Conservation (phyloP, 2,888 invertebrate genomes). For the Dynastes maya region DNA sequence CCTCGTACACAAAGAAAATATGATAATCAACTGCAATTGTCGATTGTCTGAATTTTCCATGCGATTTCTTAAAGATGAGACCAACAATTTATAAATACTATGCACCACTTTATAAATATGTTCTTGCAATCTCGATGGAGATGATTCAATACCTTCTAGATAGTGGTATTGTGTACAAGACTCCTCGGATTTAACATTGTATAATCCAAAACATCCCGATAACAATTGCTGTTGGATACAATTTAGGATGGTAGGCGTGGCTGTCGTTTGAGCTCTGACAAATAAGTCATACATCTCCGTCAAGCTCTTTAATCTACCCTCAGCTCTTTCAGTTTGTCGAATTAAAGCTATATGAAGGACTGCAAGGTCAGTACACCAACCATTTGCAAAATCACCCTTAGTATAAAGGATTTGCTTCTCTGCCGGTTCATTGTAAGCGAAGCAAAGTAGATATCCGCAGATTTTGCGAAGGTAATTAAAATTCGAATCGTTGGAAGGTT, state of each 20-base stretch:
- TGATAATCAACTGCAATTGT: constrained; percentile 71
- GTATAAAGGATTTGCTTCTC: constrained; percentile 60
- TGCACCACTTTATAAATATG: constrained; percentile 73
- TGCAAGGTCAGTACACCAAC: constrained; percentile 66
- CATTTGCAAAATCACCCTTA: constrained; percentile 60
- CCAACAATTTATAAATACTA: constrained; percentile 72
- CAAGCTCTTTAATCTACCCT: constrained; percentile 64
- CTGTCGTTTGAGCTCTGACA: constrained; percentile 61
- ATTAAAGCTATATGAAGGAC: constrained; percentile 64
- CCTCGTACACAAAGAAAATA: constrained; percentile 74
- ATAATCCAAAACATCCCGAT: constrained; percentile 73
- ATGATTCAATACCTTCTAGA: constrained; percentile 73
- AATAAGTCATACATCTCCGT: constrained; percentile 67
- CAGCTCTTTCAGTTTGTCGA: constrained; percentile 65
- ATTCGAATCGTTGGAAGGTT: constrained; percentile 57
- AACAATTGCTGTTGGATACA: constrained; percentile 73
- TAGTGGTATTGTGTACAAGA: constrained; percentile 72
- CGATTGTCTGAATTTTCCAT: constrained; percentile 62
- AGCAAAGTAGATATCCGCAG: constrained; percentile 64
- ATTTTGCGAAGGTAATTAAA: constrained; percentile 61
- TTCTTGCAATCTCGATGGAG: constrained; percentile 71
- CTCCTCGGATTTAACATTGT: constrained; percentile 66
- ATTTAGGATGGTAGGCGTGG: constrained; percentile 63
- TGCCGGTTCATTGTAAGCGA: constrained; percentile 66
- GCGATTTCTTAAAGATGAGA: constrained; percentile 69